Evolutionary conservation across 2,113 vertebrate genomes (phyloP), one percentile per base, ranked within the genome.

Genomic region (Engraulis encrasicolus): DNA sequence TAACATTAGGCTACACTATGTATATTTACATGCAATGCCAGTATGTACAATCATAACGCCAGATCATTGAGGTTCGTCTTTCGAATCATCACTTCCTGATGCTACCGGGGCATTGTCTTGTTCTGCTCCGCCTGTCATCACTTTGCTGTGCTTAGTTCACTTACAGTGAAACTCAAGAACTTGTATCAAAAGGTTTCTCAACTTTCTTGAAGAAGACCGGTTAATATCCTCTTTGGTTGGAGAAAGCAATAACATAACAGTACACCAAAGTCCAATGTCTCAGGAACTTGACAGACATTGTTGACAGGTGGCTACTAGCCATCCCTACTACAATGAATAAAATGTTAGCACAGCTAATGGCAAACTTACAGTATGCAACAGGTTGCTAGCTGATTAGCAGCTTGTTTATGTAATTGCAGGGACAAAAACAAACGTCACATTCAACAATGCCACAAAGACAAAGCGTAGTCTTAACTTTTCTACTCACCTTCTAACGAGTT

Each of bases 231-330:
- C 58, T 61, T 23, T 6, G 20, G 31, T 14, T 74, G 12, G 4
- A 74, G 27, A 74, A 5, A 74, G n/a, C n/a, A 74, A 14, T 31
- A 2, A 58, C n/a, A 20, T 4, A n/a, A n/a, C 20, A n/a, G 31
- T 34, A 34, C 27, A 11, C 17, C 9, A 74, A 74, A 34, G 23
- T 74, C 34, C 14, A 34, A 23, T 15, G 12, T 23, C 14, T 6
- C 27, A 14, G 2, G 0, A 74, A 31, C 31, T 34, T 74, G 66
- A 74, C 66, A 71, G 66, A 7, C 34, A 34, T 14, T 34, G 66
- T 74, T 74, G 66, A 74, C 66, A 74, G 66, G 66, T 74, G 66
- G 66, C 66, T n/a, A n/a, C n/a, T 74, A 74, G 15, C 61, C 15
- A 74, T 9, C 31, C 9, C 15, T 15, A 74, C 27, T 23, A 31